Percentiles rank a stretch among this genome's conserved stretches.
Evolutionary conservation across 1,140 invertebrate species (phyloP).

Genomic region (Anastrepha ludens): DNA sequence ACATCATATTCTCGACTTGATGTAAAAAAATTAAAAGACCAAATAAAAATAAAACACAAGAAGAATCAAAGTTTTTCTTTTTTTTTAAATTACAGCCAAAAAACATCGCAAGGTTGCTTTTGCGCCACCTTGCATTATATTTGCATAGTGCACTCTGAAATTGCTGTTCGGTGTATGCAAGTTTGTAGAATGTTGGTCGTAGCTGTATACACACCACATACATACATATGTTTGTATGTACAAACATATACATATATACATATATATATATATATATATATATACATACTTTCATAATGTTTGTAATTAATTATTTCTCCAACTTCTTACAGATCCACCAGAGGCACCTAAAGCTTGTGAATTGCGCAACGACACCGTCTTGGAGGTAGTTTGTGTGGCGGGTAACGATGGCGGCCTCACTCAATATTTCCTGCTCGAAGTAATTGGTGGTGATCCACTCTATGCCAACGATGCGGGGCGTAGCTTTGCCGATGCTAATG

Average conservation of each 20-base stretch:
- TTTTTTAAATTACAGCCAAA: too few relatives aligned
- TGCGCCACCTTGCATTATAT: too few relatives aligned
- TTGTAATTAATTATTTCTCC: conserved; percentile 35
- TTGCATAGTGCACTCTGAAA: too few relatives aligned
- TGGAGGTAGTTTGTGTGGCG: conserved; percentile 85
- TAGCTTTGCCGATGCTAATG: conserved; percentile 69
- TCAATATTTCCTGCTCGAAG: conserved; percentile 89
- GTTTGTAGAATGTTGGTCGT: too few relatives aligned
- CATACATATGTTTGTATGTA: background rate
- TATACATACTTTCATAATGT: background rate
- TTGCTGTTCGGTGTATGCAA: too few relatives aligned
- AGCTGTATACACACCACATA: background rate
- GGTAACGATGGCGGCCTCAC: conserved; percentile 88
- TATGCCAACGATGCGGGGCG: conserved; percentile 67
- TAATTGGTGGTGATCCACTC: conserved; percentile 80
- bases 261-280: background rate
- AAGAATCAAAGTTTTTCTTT: too few relatives aligned
- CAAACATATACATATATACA: background rate
- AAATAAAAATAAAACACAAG: too few relatives aligned
- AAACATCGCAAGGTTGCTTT: too few relatives aligned
- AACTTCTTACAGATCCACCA: conserved; percentile 77
- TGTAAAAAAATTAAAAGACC: too few relatives aligned
- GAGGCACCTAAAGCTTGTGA: conserved; percentile 82
- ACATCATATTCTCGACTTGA: too few relatives aligned
- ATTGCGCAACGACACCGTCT: conserved; percentile 79